These are phyloP conservation scores for Ecliptopera silaceata DNA, from an alignment of 2,888 invertebrate species.

Conservation along the genomic window DNA sequence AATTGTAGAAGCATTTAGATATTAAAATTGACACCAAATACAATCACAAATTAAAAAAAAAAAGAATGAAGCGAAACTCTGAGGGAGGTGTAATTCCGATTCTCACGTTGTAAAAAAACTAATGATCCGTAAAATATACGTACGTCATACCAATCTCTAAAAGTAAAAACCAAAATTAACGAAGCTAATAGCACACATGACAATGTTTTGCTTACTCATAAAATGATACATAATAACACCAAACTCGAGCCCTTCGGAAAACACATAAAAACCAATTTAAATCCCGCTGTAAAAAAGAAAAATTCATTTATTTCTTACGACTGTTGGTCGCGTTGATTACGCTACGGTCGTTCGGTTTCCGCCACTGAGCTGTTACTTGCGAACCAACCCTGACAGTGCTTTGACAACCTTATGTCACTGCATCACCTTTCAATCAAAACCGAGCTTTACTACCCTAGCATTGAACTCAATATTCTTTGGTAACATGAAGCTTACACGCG, in stretches of 20 bases:
- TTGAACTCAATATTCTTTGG: neutral
- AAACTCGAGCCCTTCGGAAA: conserved; percentile 53
- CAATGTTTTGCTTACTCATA: conserved; percentile 47
- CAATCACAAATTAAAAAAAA: no score
- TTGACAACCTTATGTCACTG: conserved; percentile 10
- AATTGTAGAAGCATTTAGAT: no score
- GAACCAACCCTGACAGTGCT: conserved; percentile 35
- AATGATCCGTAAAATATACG: no score
- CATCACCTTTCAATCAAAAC: neutral
- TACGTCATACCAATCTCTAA: no score
- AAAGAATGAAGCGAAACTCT: no score
- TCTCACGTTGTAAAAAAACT: no score
- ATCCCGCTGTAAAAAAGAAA: conserved; percentile 51
- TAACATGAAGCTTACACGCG: neutral
- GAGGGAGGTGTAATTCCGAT: no score
- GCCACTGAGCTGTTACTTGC: conserved; percentile 43
- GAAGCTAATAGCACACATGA: conserved; percentile 34
- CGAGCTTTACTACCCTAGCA: neutral
- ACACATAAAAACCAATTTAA: conserved; percentile 72
- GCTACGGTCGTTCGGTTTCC: conserved; percentile 59
- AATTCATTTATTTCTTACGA: conserved; percentile 76
- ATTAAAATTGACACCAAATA: no score
- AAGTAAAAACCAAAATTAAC: neutral
- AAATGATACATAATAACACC: conserved; percentile 66
- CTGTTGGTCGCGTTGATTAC: conserved; percentile 67